A percentile compares a stretch with the other conserved stretches of the same genome.
Conservation (phyloP, 1,140 invertebrate species). For the Aphelenchoides fujianensis region DNA sequence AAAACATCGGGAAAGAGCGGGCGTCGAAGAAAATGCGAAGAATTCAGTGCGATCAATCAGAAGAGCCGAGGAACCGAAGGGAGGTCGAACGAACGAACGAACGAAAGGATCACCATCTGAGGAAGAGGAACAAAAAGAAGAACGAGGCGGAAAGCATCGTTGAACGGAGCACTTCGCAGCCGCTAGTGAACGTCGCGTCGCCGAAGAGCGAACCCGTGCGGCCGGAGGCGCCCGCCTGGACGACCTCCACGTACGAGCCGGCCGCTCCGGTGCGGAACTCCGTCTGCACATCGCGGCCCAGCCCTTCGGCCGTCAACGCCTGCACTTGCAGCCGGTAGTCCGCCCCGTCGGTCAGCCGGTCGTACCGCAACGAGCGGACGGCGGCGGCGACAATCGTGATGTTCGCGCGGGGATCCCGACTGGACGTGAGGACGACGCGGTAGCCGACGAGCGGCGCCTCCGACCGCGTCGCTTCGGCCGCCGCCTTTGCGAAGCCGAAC, state of each 20-base stretch:
- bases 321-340: constrained; percentile 18
- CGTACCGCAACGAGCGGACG: not conserved
- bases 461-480: not conserved
- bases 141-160: not conserved
- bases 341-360: not conserved
- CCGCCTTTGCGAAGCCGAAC: not conserved
- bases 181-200: not conserved
- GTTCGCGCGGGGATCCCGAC: not conserved
- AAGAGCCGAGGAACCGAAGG: too few relatives aligned
- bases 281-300: constrained; percentile 13
- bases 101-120: too few relatives aligned
- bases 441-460: constrained; percentile 10
- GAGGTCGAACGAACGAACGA: too few relatives aligned
- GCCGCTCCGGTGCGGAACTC: constrained; percentile 18
- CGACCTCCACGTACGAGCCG: not conserved
- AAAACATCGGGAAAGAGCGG: too few relatives aligned
- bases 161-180: not conserved
- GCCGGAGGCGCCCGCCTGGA: not conserved
- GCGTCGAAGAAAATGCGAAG: too few relatives aligned
- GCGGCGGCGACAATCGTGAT: constrained; percentile 7
- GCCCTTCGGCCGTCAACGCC: constrained; percentile 3
- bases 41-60: too few relatives aligned
- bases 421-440: constrained; percentile 4
- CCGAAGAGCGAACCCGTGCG: not conserved
- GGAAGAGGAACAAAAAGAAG: not conserved